Evolutionary conservation across 2,888 invertebrate species (phyloP), one percentile per base, ranked within the genome.

Genomic region (Disparrhopalites patrizii): DNA sequence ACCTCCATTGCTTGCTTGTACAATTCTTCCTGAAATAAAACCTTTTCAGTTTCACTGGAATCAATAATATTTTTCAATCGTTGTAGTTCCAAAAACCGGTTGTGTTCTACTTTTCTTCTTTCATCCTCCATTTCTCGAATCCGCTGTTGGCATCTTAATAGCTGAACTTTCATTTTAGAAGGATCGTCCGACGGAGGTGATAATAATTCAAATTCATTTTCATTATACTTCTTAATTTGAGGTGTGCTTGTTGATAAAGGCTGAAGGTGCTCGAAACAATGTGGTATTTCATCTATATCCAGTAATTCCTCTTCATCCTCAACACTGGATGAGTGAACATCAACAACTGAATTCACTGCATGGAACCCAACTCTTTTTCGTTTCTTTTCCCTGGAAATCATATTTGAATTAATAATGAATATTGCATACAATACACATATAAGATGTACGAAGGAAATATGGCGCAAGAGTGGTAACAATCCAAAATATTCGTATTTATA

Each of bases 1-100:
- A 85, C 81, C 70, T 84, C 81, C 18, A 83, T 81, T 4, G 85
- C 81, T 75, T 83, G 81, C 33, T 77, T 73, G 18, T 79, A 74
- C 2, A 77, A 72, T 30, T 74, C 76, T 47, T 76, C 72, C 58
- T 74, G 73, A 4, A 69, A 68, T 10, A 68, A 66, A 30, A 58
- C 65, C 18, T 51, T 65, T 66, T 73, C 51, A 38, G 71, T 70
- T 13, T 67, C 40, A 13, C 52, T 50, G 52, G 68, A 64, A 60
- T 69, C 54, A 68, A 75, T 43, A 67, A 74, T 69, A 68, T 10
- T 23, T 18, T 43, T 27, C 18, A 65, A 28, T 20, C 51, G 31
- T 1, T 10, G 72, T 67, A 78, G 74, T 27, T 77, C 67, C 23
- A 74, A 71, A 8, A 40, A 56, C 15, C 64, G 36, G 30, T 73